Percentiles rank a stretch among this genome's conserved stretches.
These are phyloP conservation scores for Aurelia coerulea DNA, from an alignment of 30 jellyfish, hydroid and myxozoan genomes.

Conservation along the genomic window DNA sequence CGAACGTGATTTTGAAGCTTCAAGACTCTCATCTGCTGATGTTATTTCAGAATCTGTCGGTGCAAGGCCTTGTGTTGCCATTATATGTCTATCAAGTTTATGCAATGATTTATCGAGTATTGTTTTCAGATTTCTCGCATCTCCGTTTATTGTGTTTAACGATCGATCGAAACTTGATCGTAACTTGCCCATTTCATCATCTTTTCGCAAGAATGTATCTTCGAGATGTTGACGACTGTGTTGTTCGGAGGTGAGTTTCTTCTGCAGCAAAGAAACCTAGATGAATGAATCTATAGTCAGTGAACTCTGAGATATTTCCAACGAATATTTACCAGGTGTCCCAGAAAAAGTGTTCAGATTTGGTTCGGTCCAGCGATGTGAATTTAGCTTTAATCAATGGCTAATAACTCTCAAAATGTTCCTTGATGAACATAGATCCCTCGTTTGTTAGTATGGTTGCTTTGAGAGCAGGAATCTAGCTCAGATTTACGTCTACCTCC, in stretches of 20 bases:
- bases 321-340: no score
- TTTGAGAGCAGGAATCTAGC: no score
- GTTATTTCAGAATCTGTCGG: slow-evolving; percentile 80
- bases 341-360: no score
- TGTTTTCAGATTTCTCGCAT: slow-evolving; percentile 79
- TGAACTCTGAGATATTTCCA: no score
- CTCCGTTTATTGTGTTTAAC: slow-evolving; percentile 82
- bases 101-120: slow-evolving; percentile 83
- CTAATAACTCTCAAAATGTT: no score
- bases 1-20: slow-evolving; percentile 12
- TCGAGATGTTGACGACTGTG: slow-evolving; percentile 80
- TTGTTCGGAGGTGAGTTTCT: slow-evolving; percentile 61
- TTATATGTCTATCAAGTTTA: slow-evolving; percentile 85
- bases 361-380: no score
- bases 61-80: slow-evolving; percentile 60
- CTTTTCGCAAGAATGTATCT: slow-evolving; percentile 72
- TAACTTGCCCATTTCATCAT: slow-evolving; percentile 75
- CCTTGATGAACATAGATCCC: no score
- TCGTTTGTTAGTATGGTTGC: no score
- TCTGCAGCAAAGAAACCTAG: slow-evolving; percentile 34
- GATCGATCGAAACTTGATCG: slow-evolving; percentile 89
- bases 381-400: no score
- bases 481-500: no score
- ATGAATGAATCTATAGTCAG: neutral
- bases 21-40: slow-evolving; percentile 53